Percentiles rank a stretch among this genome's conserved stretches.
phyloP scores from a whole-genome alignment of 2,797 vertebrate genomes.

The Cuculus canorus region DNA sequence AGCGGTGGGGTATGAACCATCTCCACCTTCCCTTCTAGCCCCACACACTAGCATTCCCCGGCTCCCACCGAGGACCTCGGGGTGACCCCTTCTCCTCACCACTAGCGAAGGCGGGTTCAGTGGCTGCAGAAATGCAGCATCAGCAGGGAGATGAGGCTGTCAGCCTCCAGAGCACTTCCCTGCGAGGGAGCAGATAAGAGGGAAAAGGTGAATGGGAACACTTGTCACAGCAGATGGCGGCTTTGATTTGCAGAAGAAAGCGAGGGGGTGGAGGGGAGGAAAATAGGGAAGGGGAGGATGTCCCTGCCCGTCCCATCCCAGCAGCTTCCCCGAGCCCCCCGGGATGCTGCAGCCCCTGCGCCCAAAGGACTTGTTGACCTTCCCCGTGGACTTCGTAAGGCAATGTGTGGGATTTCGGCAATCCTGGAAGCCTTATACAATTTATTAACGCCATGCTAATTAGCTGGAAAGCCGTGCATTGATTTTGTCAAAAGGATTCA shows the following conservation, averaged over 20 bases:
- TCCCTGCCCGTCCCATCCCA: not conserved
- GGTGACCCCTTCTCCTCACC: not conserved
- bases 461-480: constrained; percentile 65
- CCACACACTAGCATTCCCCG: rapidly evolving
- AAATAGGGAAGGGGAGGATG: not conserved
- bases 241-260: constrained; percentile 78
- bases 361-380: not conserved
- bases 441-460: constrained; percentile 68
- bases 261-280: not conserved
- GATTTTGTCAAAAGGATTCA: constrained; percentile 75
- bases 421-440: not conserved
- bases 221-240: constrained; percentile 83
- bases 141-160: constrained; percentile 74
- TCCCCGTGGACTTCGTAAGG: not conserved
- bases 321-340: not conserved
- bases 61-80: no score
- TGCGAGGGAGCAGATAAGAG: constrained; percentile 85
- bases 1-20: not conserved
- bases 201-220: constrained; percentile 87
- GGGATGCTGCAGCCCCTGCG: not conserved
- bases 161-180: constrained; percentile 76
- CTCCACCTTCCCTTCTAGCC: not conserved
- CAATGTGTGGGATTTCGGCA: not conserved
- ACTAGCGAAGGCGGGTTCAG: not conserved
- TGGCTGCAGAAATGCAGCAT: constrained; percentile 73